A percentile compares a stretch with the other conserved stretches of the same genome.
These are phyloP conservation scores for Margaritifera margaritifera DNA, from an alignment of 2,888 invertebrate species.

Conservation along the genomic window DNA sequence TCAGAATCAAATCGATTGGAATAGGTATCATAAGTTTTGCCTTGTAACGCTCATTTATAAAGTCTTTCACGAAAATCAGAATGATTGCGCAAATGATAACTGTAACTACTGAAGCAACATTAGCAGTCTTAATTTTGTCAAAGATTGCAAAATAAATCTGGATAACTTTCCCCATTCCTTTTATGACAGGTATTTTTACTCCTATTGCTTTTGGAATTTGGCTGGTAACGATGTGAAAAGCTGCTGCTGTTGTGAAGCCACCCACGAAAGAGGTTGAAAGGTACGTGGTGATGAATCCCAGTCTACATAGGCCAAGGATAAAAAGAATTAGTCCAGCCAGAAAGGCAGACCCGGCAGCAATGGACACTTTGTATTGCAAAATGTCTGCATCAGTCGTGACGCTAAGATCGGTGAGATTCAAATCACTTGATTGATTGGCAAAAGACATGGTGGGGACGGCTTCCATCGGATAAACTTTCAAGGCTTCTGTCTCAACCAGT, in stretches of 20 bases:
- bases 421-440: background rate
- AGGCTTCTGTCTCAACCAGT: conserved; percentile 41
- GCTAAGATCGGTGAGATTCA: background rate
- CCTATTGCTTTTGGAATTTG: conserved; percentile 51
- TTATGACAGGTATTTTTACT: conserved; percentile 32
- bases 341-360: conserved; percentile 49
- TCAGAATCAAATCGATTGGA: conserved; percentile 66
- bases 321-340: conserved; percentile 49
- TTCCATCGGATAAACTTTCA: background rate
- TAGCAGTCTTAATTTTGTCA: conserved; percentile 76
- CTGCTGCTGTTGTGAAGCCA: conserved; percentile 57
- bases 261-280: conserved; percentile 56
- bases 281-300: conserved; percentile 56
- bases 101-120: conserved; percentile 80
- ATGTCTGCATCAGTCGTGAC: conserved; percentile 11
- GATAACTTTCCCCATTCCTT: conserved; percentile 48
- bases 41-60: conserved; percentile 57
- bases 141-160: conserved; percentile 78
- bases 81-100: conserved; percentile 80
- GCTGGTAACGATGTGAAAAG: conserved; percentile 55
- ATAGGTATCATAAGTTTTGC: conserved; percentile 59
- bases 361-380: conserved; percentile 35
- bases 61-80: conserved; percentile 76
- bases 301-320: conserved; percentile 40
- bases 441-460: background rate